These are phyloP conservation scores for Drosophila seguyi DNA, from an alignment of 1,140 invertebrate species.

Conservation along the genomic window DNA sequence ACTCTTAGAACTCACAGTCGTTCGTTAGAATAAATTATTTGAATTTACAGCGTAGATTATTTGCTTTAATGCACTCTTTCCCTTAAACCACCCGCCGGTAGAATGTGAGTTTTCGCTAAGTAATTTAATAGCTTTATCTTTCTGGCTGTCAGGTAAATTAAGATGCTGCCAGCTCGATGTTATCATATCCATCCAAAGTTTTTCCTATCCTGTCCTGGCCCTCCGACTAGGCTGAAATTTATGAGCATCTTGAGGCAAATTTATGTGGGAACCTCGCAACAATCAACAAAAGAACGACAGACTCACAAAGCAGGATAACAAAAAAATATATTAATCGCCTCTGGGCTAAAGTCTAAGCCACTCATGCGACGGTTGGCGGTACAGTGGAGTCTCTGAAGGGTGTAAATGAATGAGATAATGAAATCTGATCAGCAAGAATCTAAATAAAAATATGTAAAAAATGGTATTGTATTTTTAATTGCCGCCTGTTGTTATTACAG, in stretches of 20 bases:
- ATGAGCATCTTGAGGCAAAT: slow-evolving; percentile 65
- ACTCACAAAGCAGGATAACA: slow-evolving; percentile 14
- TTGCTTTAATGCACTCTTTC: background rate
- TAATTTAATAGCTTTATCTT: slow-evolving; percentile 28
- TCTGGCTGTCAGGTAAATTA: slow-evolving; percentile 10
- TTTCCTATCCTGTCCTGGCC: background rate
- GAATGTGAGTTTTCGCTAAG: background rate
- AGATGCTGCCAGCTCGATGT: slow-evolving; percentile 17
- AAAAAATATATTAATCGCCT: slow-evolving; percentile 33
- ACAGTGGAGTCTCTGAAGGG: slow-evolving; percentile 1
- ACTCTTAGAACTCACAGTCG: background rate
- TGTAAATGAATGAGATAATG: background rate
- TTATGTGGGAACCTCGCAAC: slow-evolving; percentile 56
- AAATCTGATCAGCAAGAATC: background rate
- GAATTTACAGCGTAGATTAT: slow-evolving; percentile 8
- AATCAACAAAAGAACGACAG: slow-evolving; percentile 46
- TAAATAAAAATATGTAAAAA: background rate
- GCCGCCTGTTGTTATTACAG: background rate
- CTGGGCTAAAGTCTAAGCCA: slow-evolving; percentile 32
- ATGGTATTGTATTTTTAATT: slow-evolving; percentile 4
- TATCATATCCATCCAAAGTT: slow-evolving; percentile 15
- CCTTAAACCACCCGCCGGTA: background rate
- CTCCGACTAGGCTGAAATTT: slow-evolving; percentile 53
- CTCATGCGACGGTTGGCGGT: slow-evolving; percentile 7
- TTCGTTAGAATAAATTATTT: slow-evolving; percentile 24